A percentile compares a stretch with the other conserved stretches of the same genome.
phyloP scores from a whole-genome alignment of 2,113 vertebrate genomes.

The Pelobates fuscus region DNA sequence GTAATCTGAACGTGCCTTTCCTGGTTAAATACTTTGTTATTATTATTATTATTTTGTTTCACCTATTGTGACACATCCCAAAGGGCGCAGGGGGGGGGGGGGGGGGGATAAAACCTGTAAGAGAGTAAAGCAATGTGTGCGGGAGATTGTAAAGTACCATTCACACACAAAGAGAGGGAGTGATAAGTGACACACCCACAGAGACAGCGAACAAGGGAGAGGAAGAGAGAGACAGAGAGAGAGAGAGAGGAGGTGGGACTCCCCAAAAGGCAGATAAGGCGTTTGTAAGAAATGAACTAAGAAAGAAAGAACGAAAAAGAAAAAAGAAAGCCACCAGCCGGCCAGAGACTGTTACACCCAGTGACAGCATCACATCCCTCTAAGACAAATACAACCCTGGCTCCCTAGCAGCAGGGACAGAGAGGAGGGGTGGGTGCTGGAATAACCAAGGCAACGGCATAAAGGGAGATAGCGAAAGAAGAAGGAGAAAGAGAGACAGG shows the following conservation, averaged over 20 bases:
- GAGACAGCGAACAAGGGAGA: neutral
- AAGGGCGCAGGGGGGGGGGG: neutral
- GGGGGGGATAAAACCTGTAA: no score
- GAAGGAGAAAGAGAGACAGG: neutral
- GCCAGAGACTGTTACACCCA: neutral
- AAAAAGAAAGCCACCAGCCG: no score
- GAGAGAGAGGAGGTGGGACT: neutral
- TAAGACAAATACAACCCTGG: neutral
- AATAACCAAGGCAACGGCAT: constrained; percentile 23
- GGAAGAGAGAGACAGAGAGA: neutral
- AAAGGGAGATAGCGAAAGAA: constrained; percentile 8
- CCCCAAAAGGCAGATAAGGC: neutral
- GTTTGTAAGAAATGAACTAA: neutral
- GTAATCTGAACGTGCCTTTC: no score
- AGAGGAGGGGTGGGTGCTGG: neutral
- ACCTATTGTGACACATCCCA: neutral
- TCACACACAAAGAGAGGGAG: neutral
- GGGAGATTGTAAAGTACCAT: neutral
- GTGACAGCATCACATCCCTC: constrained; percentile 8
- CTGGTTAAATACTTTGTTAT: no score
- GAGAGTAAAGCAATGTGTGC: neutral
- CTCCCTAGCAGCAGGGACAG: constrained; percentile 2
- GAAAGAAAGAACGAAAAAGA: neutral
- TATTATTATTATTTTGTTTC: no score
- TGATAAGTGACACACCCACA: constrained; percentile 24